Evolutionary conservation across 2,113 vertebrate species (phyloP), one percentile per base, ranked within the genome.

Genomic region (Uropsilus gracilis): DNA sequence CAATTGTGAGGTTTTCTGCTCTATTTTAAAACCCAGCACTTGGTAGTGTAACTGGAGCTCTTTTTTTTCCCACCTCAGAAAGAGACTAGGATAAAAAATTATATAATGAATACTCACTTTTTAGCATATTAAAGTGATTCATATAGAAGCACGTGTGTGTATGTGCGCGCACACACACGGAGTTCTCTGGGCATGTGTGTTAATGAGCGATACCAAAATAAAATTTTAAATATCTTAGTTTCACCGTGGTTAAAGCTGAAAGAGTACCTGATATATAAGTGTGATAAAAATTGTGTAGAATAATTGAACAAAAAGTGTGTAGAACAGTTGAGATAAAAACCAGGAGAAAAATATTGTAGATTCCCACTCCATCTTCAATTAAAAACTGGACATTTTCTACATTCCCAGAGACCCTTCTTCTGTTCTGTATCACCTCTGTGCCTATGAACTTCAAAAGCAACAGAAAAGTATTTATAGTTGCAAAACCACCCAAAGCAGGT

Each of bases 21-120:
- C 71, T 87, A 83, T 95, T 94, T 94, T 94, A 86, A 87, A 95
- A 90, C 26, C 76, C 82, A 63, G 50, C 14, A 53, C 61, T 94
- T 92, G 61, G 48, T 87, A 92, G 30, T 77, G 68, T 86, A 86
- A 72, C 4, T 68, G 11, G 10, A 34, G 72, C 24, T 44, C 81
- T 96, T 92, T 63, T n/a, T n/a, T n/a, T n/a, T n/a, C n/a, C n/a
- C n/a, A n/a, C 10, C 46, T 48, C 57, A 86, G 46, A 83, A 76
- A 90, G 8, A 92, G 64, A 88, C 37, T 17, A 93, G 42, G 37
- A 81, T 44, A 85, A 48, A 81, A 76, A 91, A 83, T 66, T 87
- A 93, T 46, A 78, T n/a, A 71, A 63, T 50, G 53, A 26, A 44
- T 26, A 86, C 14, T 73, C 89, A 89, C 37, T 89, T 53, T 95